Percentiles rank a stretch among this genome's conserved stretches.
These are phyloP conservation scores for Theocolax elegans DNA, from an alignment of 1,140 invertebrate genomes.

Conservation along the genomic window DNA sequence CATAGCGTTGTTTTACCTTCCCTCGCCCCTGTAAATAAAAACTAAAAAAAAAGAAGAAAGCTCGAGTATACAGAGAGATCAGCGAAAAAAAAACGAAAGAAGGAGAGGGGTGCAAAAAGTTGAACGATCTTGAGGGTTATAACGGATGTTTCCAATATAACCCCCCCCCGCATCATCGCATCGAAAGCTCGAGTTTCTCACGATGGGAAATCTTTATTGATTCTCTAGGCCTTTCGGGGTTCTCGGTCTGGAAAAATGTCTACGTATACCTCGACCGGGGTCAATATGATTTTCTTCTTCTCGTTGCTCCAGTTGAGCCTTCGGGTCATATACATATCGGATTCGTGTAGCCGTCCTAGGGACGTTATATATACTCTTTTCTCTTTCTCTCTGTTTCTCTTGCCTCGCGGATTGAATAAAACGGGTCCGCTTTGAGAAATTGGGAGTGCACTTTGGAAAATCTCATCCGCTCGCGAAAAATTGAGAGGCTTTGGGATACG, in stretches of 20 bases:
- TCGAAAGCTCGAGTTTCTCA: constrained; percentile 23
- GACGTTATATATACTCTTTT: neutral
- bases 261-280: constrained; percentile 48
- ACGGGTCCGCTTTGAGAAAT: constrained; percentile 24
- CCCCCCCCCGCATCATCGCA: neutral
- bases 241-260: constrained; percentile 4
- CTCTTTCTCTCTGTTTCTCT: neutral
- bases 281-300: constrained; percentile 54
- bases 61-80: constrained; percentile 14
- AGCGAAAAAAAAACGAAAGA: constrained; percentile 5
- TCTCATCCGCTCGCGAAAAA: constrained; percentile 24
- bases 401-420: neutral
- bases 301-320: neutral
- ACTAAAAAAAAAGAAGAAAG: constrained; percentile 17
- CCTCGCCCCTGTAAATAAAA: too few relatives aligned
- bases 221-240: constrained; percentile 49
- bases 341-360: neutral
- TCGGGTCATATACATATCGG: constrained; percentile 11
- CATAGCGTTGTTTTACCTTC: too few relatives aligned
- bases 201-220: constrained; percentile 60
- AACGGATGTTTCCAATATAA: constrained; percentile 58
- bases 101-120: neutral
- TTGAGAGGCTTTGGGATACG: constrained; percentile 32
- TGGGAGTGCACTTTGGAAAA: constrained; percentile 27
- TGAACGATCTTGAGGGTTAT: constrained; percentile 12